Conservation (phyloP, 30 jellyfish, hydroid and myxozoan species). For the Pelagia noctiluca region DNA sequence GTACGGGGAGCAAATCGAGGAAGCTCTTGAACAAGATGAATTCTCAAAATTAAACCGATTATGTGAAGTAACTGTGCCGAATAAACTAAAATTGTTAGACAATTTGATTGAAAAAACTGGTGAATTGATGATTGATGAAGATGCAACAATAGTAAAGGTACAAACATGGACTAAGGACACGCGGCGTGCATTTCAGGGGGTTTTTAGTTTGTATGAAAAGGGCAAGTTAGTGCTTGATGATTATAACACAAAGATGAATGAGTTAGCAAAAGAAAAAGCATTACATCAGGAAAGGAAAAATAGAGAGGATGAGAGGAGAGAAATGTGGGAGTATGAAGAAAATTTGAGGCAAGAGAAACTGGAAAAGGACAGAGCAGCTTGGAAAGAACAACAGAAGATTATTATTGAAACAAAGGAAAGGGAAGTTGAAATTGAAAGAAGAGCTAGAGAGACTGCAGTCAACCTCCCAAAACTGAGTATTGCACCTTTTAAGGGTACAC, state of each 20-base stretch:
- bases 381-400: constrained; percentile 38
- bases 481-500: constrained; percentile 67
- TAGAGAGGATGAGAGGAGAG: constrained; percentile 59
- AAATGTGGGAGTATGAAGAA: constrained; percentile 29
- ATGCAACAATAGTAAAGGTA: neutral
- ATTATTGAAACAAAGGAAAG: constrained; percentile 47
- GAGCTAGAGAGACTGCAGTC: neutral
- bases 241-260: constrained; percentile 10
- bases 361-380: constrained; percentile 50
- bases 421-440: constrained; percentile 49
- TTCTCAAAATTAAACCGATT: neutral
- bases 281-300: constrained; percentile 33
- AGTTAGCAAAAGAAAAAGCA: constrained; percentile 14
- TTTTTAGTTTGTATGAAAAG: constrained; percentile 27
- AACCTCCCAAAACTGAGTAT: constrained; percentile 32
- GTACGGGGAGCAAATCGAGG: neutral
- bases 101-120: constrained; percentile 31
- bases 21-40: neutral
- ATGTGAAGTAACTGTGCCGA: constrained; percentile 17
- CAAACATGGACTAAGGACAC: neutral
- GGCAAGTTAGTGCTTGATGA: constrained; percentile 19
- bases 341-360: constrained; percentile 7
- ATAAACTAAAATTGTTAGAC: constrained; percentile 23
- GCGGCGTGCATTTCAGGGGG: constrained; percentile 18
- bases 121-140: constrained; percentile 37